Evolutionary conservation across 2,888 invertebrate species (phyloP).

Genomic region (Argyresthia goedartella): DNA sequence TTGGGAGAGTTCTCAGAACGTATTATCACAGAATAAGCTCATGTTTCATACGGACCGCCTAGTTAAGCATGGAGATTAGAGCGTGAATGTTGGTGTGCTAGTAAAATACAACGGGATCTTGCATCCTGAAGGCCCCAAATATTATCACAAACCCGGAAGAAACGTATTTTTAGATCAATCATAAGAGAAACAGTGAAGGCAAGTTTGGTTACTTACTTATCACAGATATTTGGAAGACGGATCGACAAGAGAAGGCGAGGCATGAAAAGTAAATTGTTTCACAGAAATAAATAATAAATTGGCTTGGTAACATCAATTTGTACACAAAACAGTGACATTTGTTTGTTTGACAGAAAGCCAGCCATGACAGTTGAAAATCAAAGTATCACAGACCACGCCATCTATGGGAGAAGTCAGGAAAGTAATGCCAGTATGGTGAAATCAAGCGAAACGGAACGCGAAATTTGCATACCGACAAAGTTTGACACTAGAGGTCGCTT

Average conservation of each 20-base stretch:
- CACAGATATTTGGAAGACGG: conserved; percentile 29
- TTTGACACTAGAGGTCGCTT: not conserved
- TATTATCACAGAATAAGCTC: not conserved
- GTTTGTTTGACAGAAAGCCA: conserved; percentile 12
- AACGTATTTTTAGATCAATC: conserved; percentile 39
- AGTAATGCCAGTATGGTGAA: no score
- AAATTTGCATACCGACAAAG: not conserved
- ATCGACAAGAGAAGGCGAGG: conserved; percentile 24
- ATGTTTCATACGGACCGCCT: not conserved
- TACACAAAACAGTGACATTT: conserved; percentile 44
- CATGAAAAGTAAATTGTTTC: conserved; percentile 46
- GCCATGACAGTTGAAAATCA: conserved; percentile 18
- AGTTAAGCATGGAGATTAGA: not conserved
- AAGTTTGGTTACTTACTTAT: conserved; percentile 33
- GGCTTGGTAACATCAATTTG: conserved; percentile 55
- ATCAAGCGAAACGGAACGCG: no score
- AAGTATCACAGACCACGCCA: conserved; percentile 28
- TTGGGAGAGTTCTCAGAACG: not conserved
- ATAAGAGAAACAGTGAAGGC: conserved; percentile 42
- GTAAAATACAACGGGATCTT: not conserved
- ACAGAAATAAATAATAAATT: conserved; percentile 59
- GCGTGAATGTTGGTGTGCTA: not conserved
- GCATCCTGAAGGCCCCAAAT: conserved; percentile 25
- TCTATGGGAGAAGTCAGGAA: conserved; percentile 25
- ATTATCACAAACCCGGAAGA: conserved; percentile 43